phyloP scores from a whole-genome alignment of 2,113 vertebrate species.

The Oryzias woworae region DNA sequence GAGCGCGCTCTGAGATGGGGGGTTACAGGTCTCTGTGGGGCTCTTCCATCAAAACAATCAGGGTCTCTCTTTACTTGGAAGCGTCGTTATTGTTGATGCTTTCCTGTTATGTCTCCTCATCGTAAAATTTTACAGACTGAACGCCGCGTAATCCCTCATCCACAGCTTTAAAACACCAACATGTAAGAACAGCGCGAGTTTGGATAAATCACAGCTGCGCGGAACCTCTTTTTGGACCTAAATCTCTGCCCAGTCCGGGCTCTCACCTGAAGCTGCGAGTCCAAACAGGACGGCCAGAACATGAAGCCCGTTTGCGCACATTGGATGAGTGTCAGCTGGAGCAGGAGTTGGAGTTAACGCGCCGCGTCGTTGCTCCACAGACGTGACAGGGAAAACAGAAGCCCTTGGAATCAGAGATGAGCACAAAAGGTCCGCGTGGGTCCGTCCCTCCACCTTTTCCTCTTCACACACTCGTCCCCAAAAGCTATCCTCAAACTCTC shows the following conservation, averaged over 20 bases:
- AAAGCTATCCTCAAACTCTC: slow-evolving; percentile 28
- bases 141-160: neutral
- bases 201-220: neutral
- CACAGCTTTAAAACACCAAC: neutral
- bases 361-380: slow-evolving; percentile 6
- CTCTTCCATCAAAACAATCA: slow-evolving; percentile 6
- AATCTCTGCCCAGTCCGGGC: neutral
- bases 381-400: neutral
- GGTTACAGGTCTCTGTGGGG: slow-evolving; percentile 32
- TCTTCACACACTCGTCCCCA: slow-evolving; percentile 48
- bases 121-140: neutral
- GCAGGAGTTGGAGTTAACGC: slow-evolving; percentile 1
- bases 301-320: slow-evolving; percentile 54
- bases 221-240: neutral
- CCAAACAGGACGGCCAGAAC: slow-evolving; percentile 64
- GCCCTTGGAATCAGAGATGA: neutral
- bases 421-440: neutral
- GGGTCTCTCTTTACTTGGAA: slow-evolving; percentile 7
- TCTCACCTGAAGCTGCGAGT: slow-evolving; percentile 76
- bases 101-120: slow-evolving; percentile 7
- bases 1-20: neutral
- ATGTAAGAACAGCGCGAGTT: rapidly evolving
- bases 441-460: slow-evolving; percentile 13
- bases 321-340: slow-evolving; percentile 33
- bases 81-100: neutral